Evolutionary conservation across 2,113 vertebrate genomes (phyloP).

Genomic region (Lepisosteus osseus): DNA sequence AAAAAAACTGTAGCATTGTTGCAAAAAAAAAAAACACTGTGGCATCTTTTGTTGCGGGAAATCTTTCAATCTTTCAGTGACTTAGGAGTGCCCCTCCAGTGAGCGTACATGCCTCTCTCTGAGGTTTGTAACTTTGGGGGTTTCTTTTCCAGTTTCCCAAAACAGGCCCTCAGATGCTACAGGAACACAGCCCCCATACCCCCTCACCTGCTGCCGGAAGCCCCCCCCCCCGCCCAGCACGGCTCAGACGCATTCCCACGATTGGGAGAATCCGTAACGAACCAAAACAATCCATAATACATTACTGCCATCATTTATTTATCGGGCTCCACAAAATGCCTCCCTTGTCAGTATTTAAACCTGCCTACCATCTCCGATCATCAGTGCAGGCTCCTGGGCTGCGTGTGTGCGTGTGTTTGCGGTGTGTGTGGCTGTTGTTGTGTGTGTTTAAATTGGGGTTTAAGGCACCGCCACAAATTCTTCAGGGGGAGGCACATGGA

Average conservation of each 20-base stretch:
- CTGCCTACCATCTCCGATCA: constrained; percentile 44
- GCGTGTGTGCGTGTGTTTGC: constrained; percentile 10
- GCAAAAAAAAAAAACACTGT: too few relatives aligned
- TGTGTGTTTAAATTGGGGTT: constrained; percentile 10
- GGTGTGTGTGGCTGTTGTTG: constrained; percentile 3
- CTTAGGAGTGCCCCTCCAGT: too few relatives aligned
- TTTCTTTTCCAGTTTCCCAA: constrained; percentile 15
- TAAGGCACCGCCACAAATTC: constrained; percentile 25
- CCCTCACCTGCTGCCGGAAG: not conserved
- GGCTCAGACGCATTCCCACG: constrained; percentile 54
- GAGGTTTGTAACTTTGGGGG: not conserved
- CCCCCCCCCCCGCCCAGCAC: constrained; percentile 14
- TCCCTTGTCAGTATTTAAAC: constrained; percentile 58
- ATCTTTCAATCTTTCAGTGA: too few relatives aligned
- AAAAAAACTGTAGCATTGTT: too few relatives aligned
- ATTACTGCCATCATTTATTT: constrained; percentile 70
- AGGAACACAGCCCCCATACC: not conserved
- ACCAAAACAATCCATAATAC: constrained; percentile 67
- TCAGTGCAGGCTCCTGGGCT: constrained; percentile 12
- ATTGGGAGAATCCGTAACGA: constrained; percentile 67
- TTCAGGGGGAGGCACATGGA: constrained; percentile 27
- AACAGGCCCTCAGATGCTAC: not conserved
- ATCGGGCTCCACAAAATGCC: constrained; percentile 38
- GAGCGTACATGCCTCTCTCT: not conserved
- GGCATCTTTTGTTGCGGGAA: too few relatives aligned